Evolutionary conservation across 2,113 vertebrate genomes (phyloP).

Genomic region (Ivindomyrus marchei): DNA sequence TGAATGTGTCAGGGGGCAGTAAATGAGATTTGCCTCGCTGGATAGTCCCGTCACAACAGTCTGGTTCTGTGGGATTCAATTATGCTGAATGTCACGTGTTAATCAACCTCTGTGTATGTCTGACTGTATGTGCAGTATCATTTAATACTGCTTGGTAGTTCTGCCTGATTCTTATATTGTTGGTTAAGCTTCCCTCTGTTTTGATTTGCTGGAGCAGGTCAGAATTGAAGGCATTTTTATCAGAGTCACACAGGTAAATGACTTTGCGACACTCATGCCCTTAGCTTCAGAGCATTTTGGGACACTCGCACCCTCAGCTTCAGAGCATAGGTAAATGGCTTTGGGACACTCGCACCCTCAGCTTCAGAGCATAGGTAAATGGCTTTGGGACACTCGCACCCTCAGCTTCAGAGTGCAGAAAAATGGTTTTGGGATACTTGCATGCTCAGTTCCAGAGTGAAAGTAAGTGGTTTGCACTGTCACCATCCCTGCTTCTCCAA

Average conservation of each 20-base stretch:
- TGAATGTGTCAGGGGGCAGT: slow-evolving; percentile 38
- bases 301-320: neutral
- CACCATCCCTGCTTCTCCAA: neutral
- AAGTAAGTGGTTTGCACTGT: neutral
- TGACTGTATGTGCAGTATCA: neutral
- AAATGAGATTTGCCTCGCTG: slow-evolving; percentile 59
- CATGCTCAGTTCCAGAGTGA: neutral
- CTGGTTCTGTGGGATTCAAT: slow-evolving; percentile 50
- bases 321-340: neutral
- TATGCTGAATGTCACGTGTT: slow-evolving; percentile 37
- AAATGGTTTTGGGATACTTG: too few relatives aligned
- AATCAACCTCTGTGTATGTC: slow-evolving; percentile 20
- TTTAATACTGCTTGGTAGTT: neutral
- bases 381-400: too few relatives aligned
- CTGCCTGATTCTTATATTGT: neutral
- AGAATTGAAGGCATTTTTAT: neutral
- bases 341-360: neutral
- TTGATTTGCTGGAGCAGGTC: neutral
- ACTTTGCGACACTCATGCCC: neutral
- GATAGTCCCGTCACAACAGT: slow-evolving; percentile 35
- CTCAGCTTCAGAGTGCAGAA: too few relatives aligned
- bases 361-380: too few relatives aligned
- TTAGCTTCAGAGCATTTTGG: neutral
- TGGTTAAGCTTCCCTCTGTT: neutral
- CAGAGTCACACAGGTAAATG: neutral